Evolutionary conservation across 2,113 vertebrate genomes (phyloP), one percentile per base, ranked within the genome.

Genomic region (Ammodytes marinus): DNA sequence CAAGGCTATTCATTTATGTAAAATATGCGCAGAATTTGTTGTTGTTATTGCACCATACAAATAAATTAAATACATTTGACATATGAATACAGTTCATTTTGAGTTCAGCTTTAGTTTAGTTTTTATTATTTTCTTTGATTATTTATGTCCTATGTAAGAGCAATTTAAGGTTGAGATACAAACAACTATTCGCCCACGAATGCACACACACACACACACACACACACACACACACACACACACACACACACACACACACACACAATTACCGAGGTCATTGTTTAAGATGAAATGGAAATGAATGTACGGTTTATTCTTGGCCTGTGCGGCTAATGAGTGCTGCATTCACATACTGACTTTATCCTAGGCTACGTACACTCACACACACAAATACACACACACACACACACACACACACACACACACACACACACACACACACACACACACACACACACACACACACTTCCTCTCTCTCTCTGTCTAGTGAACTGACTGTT

Each of bases 401-500:
- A 69, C 47, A 54, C 47, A 37, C 19, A 49, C 59, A 10, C 4
- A 8, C 45, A 54, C 47, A 37, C 19, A 49, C 59, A 10, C 4
- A 8, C 45, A 39, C 57, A 57, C 12, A 15, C 45, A 70, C 39
- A 17, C 5, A 59, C 19, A 27, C 6, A 52, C 5, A 40, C 40
- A 55, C 15, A 39, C 14, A 15, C 7, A 66, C 37, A 59, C 47
- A 64, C 17, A 69, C 47, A 54, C 47, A 37, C 19, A 49, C 59
- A 10, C 4, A 8, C 45, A 27, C 12, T 12, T 50, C 45, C 67
- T 63, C 47, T 42, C 64, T 58, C 77, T 27, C 8, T 66, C 69
- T 19, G 47, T 70, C 80, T 83, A 76, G 74, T 85, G 86, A 85
- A 88, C 78, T 78, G 83, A 73, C 61, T 64, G 66, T 55, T 63